These are phyloP conservation scores for Tryphoninae sp. DNA, from an alignment of 2,888 invertebrate species.

Conservation along the genomic window DNA sequence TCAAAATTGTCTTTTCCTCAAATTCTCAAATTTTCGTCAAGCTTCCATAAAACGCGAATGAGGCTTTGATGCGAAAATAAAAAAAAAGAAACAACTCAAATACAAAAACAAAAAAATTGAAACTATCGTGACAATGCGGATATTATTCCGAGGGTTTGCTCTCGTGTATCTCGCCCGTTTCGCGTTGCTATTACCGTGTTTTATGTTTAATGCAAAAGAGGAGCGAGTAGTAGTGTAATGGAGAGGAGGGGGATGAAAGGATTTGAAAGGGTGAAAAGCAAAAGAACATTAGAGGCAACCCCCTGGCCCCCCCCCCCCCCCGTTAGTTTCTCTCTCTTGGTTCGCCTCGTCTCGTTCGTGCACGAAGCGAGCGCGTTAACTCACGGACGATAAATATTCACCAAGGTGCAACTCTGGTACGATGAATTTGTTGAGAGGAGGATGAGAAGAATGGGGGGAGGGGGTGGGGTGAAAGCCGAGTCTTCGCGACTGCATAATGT, in stretches of 20 bases:
- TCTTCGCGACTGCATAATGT: background rate
- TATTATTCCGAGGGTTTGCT: constrained; percentile 37
- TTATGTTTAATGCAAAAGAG: constrained; percentile 48
- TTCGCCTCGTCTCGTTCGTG: constrained; percentile 31
- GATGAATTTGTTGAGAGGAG: no score
- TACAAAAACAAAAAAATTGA: no score
- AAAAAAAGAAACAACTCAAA: no score
- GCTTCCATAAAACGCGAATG: no score
- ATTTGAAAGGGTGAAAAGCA: background rate
- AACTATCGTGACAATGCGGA: constrained; percentile 27
- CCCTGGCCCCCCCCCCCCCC: background rate
- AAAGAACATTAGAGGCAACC: constrained; percentile 6
- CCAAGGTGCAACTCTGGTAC: background rate
- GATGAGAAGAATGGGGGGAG: no score
- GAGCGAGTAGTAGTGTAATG: no score
- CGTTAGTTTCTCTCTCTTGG: constrained; percentile 8
- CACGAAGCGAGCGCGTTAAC: constrained; percentile 40
- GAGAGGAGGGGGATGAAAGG: background rate
- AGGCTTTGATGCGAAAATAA: no score
- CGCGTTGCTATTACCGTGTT: constrained; percentile 9
- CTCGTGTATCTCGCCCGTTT: background rate
- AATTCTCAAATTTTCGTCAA: no score
- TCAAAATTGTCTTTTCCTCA: no score
- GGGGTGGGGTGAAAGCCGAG: background rate
- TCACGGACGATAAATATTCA: constrained; percentile 48